Evolutionary conservation across 2,113 vertebrate species (phyloP).

Genomic region (Trichechus manatus): DNA sequence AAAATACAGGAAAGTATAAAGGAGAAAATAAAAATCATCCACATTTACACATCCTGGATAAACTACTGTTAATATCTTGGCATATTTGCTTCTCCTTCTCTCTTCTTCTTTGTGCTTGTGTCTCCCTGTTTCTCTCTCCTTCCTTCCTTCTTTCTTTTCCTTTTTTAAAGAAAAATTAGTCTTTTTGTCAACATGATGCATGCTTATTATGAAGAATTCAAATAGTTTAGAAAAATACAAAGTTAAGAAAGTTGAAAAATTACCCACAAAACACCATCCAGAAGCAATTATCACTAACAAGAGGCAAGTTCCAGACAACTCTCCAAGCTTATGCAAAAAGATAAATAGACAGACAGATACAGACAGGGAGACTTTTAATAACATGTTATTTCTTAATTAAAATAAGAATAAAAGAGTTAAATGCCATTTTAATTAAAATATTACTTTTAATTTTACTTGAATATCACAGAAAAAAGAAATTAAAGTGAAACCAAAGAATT

Average conservation of each 20-base stretch:
- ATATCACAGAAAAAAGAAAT: slow-evolving; percentile 8
- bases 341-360: neutral
- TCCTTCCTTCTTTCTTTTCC: neutral
- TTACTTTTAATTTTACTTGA: slow-evolving; percentile 30
- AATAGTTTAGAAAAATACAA: slow-evolving; percentile 16
- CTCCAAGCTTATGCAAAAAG: neutral
- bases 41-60: slow-evolving; percentile 22
- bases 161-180: slow-evolving; percentile 31
- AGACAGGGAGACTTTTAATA: slow-evolving; percentile 33
- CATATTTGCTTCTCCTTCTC: neutral
- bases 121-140: neutral
- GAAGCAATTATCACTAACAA: slow-evolving; percentile 4
- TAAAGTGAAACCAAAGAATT: slow-evolving; percentile 35
- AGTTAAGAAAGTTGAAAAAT: slow-evolving; percentile 27
- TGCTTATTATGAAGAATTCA: slow-evolving; percentile 46
- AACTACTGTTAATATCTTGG: slow-evolving; percentile 20
- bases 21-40: slow-evolving; percentile 44
- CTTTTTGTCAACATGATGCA: neutral
- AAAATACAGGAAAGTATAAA: neutral
- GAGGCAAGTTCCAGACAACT: neutral
- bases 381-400: slow-evolving; percentile 29
- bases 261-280: neutral
- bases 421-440: slow-evolving; percentile 16
- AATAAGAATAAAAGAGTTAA: slow-evolving; percentile 25
- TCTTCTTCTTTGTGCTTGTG: neutral